Conservation (phyloP, 1,140 invertebrate species). For the Cydia amplana region DNA sequence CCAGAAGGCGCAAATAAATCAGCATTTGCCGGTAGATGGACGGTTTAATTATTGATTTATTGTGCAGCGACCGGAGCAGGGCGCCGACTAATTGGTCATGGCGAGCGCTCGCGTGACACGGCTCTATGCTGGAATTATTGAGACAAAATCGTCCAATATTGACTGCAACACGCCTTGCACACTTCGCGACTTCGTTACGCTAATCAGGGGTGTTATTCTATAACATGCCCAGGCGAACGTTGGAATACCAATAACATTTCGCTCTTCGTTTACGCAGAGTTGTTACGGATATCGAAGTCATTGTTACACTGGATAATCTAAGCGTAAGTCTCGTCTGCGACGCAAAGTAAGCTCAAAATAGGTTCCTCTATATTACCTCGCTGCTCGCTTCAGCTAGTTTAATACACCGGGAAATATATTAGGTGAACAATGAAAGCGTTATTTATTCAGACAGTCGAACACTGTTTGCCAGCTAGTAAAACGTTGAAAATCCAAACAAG, state of each 20-base stretch:
- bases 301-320: background rate
- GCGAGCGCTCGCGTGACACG: constrained; percentile 70
- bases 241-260: background rate
- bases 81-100: constrained; percentile 73
- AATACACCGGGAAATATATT: constrained; percentile 24
- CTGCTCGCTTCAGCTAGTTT: constrained; percentile 25
- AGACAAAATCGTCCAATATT: constrained; percentile 63
- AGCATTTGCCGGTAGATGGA: constrained; percentile 73
- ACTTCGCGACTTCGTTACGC: constrained; percentile 52
- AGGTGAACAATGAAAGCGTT: constrained; percentile 26
- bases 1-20: constrained; percentile 71
- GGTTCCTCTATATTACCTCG: constrained; percentile 5
- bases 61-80: constrained; percentile 55
- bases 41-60: constrained; percentile 78
- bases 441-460: constrained; percentile 30
- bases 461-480: constrained; percentile 25
- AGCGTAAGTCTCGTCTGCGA: background rate
- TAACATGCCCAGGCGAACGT: background rate
- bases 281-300: constrained; percentile 7
- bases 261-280: background rate
- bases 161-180: constrained; percentile 49
- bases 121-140: constrained; percentile 52
- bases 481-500: constrained; percentile 31
- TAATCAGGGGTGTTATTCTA: constrained; percentile 39
- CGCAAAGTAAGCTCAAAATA: background rate